Base-by-base conservation (phyloP, 2,888 invertebrate genomes). In the Ophraella communa region DNA sequence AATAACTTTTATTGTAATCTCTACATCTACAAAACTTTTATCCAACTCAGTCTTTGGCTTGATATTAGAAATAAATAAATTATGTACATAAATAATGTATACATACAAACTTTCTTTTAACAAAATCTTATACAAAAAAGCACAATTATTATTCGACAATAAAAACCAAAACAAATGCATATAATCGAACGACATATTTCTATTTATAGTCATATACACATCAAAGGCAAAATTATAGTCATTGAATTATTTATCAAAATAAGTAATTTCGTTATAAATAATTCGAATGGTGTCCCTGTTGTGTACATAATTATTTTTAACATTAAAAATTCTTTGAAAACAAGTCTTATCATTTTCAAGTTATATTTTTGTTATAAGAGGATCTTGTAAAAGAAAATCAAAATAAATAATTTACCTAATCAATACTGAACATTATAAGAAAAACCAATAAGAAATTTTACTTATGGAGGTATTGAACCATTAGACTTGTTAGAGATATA, bases 11-110 rank as follows among this genome's bases (percentile, higher is more conserved):
- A 70, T 65, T 70, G 53, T 27, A 51, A 69, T 63, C 23, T 58
- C 65, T 71, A 60, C 63, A 57, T 62, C 59, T 69, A 65, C 47
- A 68, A 63, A 68, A 68, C 63, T 60, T 60, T 60, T 65, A 55
- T 63, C 72, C 69, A 71, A 73, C 74, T 79, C 78, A 79, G 79
- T 79, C 79, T 79, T 79, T 79, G 79, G 79, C 73, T 76, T 73
- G 74, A 74, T 62, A 73, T 70, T 72, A 74, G 74, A 76, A 77
- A 74, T 76, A 75, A 75, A 74, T 75, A 74, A 73, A 73, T 74
- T 68, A 71, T 71, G 72, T 75, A 72, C 74, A 73, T 72, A 76
- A 69, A 73, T 70, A 69, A 57, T 69, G 69, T 72, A 67, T 71
- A 70, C 67, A 71, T 14, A 49, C 39, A 49, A 49, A 49, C 45